Evolutionary conservation across 1,140 invertebrate genomes (phyloP).

Genomic region (Drosophila oshimai): DNA sequence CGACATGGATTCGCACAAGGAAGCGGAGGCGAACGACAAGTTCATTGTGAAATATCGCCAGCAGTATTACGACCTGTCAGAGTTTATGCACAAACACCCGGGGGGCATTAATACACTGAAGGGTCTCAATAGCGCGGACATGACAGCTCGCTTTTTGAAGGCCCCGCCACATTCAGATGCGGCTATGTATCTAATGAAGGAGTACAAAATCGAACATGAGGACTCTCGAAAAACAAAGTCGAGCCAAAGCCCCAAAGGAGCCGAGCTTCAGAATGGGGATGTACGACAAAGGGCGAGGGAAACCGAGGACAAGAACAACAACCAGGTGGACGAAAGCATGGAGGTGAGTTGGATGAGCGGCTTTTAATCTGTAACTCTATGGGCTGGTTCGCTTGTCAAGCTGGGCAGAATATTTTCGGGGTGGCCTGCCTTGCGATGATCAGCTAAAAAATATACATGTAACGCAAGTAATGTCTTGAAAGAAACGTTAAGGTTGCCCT

Average conservation of each 20-base stretch:
- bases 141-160: conserved; percentile 83
- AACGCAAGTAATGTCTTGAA: conserved; percentile 15
- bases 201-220: conserved; percentile 82
- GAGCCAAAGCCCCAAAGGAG: neutral
- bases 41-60: conserved; percentile 84
- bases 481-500: neutral
- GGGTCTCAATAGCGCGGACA: conserved; percentile 82
- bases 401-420: neutral
- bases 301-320: conserved; percentile 68
- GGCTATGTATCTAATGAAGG: conserved; percentile 85
- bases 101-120: conserved; percentile 85
- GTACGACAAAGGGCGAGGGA: conserved; percentile 22
- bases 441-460: conserved; percentile 48
- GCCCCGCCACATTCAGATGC: conserved; percentile 85
- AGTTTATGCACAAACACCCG: conserved; percentile 85
- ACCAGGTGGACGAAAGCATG: conserved; percentile 77
- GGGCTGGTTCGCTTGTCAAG: neutral
- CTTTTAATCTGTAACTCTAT: conserved; percentile 9
- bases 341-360: conserved; percentile 62
- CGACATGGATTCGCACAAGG: conserved; percentile 33
- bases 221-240: conserved; percentile 4
- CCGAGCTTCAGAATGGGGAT: neutral
- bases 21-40: conserved; percentile 27
- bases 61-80: conserved; percentile 84
- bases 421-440: neutral